Evolutionary conservation across 2,113 vertebrate species (phyloP).

Genomic region (Speoplatyrhinus poulsoni): DNA sequence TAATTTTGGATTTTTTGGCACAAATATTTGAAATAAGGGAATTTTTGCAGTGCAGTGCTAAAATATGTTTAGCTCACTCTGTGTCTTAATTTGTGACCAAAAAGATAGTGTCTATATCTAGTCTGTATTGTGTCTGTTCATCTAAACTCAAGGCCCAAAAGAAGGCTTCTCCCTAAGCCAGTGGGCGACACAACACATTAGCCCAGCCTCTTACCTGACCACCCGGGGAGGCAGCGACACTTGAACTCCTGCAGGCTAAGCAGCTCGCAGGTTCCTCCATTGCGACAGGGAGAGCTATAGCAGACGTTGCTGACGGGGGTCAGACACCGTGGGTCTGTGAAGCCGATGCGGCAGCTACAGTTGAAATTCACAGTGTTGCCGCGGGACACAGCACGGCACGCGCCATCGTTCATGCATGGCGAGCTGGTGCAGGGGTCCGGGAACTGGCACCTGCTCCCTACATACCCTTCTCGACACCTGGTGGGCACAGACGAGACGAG

Average conservation of each 20-base stretch:
- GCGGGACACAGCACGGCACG: slow-evolving; percentile 68
- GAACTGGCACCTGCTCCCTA: slow-evolving; percentile 85
- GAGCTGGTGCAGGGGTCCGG: slow-evolving; percentile 81
- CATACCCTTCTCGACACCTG: slow-evolving; percentile 80
- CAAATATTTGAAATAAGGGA: no score
- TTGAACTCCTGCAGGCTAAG: slow-evolving; percentile 80
- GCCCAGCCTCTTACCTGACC: slow-evolving; percentile 83
- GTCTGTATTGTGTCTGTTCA: not conserved
- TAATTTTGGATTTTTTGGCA: no score
- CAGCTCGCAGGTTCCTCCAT: slow-evolving; percentile 88
- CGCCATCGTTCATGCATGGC: slow-evolving; percentile 84
- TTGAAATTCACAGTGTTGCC: slow-evolving; percentile 72
- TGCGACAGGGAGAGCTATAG: slow-evolving; percentile 84
- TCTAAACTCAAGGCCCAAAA: not conserved
- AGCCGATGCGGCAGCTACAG: slow-evolving; percentile 85
- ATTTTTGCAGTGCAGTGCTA: no score
- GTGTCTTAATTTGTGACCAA: no score
- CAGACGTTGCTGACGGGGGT: slow-evolving; percentile 82
- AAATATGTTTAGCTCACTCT: no score
- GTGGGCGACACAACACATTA: no score
- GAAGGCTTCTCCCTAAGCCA: not conserved
- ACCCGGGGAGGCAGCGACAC: slow-evolving; percentile 90
- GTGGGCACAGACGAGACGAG: not conserved
- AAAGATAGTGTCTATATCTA: no score
- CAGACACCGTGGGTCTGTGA: slow-evolving; percentile 81